These are phyloP conservation scores for Alouatta palliata DNA, from an alignment of 2,113 vertebrate genomes.

Conservation along the genomic window DNA sequence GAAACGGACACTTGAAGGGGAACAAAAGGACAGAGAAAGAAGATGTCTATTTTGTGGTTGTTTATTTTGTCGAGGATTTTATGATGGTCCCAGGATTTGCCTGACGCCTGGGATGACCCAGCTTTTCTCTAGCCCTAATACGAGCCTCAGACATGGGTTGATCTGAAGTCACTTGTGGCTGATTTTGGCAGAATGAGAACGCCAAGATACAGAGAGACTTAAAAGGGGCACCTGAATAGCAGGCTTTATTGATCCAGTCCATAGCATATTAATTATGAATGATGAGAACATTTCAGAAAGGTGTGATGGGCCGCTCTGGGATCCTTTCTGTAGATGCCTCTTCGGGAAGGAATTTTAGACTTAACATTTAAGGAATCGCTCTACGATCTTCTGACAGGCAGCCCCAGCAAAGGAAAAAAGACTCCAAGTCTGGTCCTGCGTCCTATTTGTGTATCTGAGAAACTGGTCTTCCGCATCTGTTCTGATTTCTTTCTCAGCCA, in stretches of 20 bases:
- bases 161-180: neutral
- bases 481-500: neutral
- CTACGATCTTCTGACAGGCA: neutral
- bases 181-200: neutral
- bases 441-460: neutral
- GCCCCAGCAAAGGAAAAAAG: neutral
- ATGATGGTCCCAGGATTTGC: neutral
- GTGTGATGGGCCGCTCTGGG: neutral
- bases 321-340: neutral
- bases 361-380: fast-evolving
- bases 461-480: neutral
- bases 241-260: neutral
- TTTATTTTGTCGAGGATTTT: neutral
- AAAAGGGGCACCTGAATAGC: neutral
- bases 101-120: neutral
- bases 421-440: neutral
- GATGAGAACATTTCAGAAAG: neutral
- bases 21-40: neutral
- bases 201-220: neutral
- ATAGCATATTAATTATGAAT: fast-evolving
- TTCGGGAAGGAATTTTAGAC: neutral
- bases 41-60: neutral
- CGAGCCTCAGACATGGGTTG: fast-evolving
- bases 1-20: no score
- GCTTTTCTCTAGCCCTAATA: neutral